Percentiles rank a stretch among this genome's conserved stretches.
Conservation (phyloP, 2,113 vertebrate genomes). For the Catagonus wagneri region DNA sequence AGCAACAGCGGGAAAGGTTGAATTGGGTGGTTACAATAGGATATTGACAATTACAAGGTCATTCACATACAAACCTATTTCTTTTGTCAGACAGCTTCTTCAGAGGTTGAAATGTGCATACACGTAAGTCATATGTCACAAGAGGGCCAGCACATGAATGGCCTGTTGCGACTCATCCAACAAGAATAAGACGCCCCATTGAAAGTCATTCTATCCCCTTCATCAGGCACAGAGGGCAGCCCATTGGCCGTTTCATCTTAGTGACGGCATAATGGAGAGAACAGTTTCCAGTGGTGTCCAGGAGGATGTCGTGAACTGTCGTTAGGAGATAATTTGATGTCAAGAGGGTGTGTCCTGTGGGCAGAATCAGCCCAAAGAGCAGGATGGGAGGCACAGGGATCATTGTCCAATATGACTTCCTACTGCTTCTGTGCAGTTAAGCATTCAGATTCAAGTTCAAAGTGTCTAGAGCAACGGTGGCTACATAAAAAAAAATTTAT, state of each 20-base stretch:
- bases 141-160: background rate
- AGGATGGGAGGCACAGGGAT: background rate
- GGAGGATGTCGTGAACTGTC: too few species aligned
- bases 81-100: background rate
- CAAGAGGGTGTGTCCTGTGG: background rate
- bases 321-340: fast-evolving
- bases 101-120: background rate
- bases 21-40: background rate
- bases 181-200: background rate
- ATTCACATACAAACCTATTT: background rate
- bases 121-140: background rate
- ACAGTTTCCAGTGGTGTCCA: fast-evolving
- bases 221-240: background rate
- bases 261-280: fast-evolving
- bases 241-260: fast-evolving
- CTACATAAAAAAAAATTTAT: too few species aligned
- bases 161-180: too few species aligned
- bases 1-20: background rate
- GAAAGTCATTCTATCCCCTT: background rate
- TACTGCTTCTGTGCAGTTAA: background rate
- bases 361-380: background rate
- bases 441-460: background rate
- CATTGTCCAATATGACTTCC: background rate
- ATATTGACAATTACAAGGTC: background rate
- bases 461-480: fast-evolving